Evolutionary conservation across 30 jellyfish, hydroid and myxozoan genomes (phyloP).

Genomic region (Calvadosia cruxmelitensis): DNA sequence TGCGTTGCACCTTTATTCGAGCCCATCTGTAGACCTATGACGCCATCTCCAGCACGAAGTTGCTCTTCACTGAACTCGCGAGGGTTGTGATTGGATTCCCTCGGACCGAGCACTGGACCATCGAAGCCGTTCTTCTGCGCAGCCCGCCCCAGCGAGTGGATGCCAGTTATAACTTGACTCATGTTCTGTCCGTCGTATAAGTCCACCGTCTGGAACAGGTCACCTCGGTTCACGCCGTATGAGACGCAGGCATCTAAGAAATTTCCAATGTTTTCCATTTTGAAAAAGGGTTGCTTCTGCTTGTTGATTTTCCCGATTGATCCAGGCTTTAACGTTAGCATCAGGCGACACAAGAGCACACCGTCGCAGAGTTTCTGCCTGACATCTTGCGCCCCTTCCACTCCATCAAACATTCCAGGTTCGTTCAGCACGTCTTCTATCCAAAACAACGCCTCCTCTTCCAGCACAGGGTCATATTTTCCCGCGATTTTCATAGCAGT

Average conservation of each 20-base stretch:
- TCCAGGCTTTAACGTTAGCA: conserved; percentile 58
- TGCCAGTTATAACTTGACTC: conserved; percentile 73
- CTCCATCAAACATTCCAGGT: conserved; percentile 50
- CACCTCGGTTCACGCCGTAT: conserved; percentile 49
- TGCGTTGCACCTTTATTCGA: conserved; percentile 85
- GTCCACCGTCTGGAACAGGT: conserved; percentile 93
- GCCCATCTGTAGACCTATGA: conserved; percentile 85
- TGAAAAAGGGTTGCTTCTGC: conserved; percentile 69
- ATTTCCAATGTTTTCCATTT: conserved; percentile 93
- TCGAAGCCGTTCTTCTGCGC: conserved; percentile 41
- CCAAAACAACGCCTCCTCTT: conserved; percentile 80
- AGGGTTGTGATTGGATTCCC: conserved; percentile 51
- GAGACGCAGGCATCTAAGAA: conserved; percentile 48
- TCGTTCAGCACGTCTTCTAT: conserved; percentile 70
- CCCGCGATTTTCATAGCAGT: conserved; percentile 42
- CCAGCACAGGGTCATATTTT: conserved; percentile 58
- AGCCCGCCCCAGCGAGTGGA: conserved; percentile 75
- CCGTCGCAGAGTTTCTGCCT: conserved; percentile 71
- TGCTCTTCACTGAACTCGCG: conserved; percentile 81
- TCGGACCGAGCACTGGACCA: conserved; percentile 92
- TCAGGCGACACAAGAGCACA: conserved; percentile 41
- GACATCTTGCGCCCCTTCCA: conserved; percentile 39
- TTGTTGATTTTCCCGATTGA: conserved; percentile 63
- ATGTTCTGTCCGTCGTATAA: conserved; percentile 68
- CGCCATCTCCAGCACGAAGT: conserved; percentile 69